These are phyloP conservation scores for Pogoniulus pusillus DNA, from an alignment of 2,797 vertebrate genomes.

Conservation along the genomic window DNA sequence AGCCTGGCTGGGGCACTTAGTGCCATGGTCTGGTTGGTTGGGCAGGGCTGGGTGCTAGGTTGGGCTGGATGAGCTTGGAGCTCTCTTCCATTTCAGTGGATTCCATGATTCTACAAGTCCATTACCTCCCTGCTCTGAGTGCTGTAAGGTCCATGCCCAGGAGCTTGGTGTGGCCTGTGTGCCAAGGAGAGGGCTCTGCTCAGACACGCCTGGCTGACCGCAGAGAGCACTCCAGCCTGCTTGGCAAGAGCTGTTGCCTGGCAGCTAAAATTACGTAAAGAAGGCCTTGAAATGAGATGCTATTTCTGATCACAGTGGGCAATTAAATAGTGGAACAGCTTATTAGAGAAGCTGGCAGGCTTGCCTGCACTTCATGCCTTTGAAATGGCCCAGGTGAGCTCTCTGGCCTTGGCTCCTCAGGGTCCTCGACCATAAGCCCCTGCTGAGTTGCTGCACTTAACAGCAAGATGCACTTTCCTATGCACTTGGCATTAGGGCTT, in stretches of 20 bases:
- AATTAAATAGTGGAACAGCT: slow-evolving; percentile 62
- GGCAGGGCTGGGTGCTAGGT: too few relatives aligned
- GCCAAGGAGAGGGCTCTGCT: background rate
- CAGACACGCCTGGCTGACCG: background rate
- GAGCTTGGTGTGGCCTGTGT: background rate
- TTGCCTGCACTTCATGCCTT: background rate
- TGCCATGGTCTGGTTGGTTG: too few relatives aligned
- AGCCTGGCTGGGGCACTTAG: too few relatives aligned
- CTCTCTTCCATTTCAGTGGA: too few relatives aligned
- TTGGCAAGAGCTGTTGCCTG: slow-evolving; percentile 48
- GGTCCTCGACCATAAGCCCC: background rate
- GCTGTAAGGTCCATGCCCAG: background rate
- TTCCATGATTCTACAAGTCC: too few relatives aligned
- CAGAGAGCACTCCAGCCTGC: slow-evolving; percentile 29
- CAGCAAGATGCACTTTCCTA: background rate
- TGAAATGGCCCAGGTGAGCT: background rate
- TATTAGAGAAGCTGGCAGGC: slow-evolving; percentile 47
- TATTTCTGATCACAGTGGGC: slow-evolving; percentile 46
- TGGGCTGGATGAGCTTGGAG: too few relatives aligned
- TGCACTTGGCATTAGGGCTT: background rate
- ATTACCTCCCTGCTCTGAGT: background rate
- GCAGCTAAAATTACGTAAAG: slow-evolving; percentile 51
- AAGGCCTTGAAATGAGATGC: slow-evolving; percentile 51
- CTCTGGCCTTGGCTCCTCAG: background rate
- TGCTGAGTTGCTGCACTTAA: background rate